Evolutionary conservation across 2,113 vertebrate species (phyloP).

Genomic region (Elachura formosa): DNA sequence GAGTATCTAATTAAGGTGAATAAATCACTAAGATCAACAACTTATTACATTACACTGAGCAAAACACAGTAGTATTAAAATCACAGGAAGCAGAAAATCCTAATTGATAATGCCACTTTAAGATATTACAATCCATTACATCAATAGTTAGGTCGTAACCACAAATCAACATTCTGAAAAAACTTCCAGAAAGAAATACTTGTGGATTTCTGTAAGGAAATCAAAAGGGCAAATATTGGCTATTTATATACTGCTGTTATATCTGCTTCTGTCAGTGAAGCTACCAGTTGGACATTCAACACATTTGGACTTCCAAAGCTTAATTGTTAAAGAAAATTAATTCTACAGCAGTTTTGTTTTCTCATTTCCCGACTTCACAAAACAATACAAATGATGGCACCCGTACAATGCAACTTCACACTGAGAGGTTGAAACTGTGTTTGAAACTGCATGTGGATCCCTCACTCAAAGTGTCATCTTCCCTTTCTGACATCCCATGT

Average conservation of each 20-base stretch:
- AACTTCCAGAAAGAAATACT: neutral
- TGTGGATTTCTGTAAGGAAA: neutral
- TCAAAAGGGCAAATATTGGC: neutral
- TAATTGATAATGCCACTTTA: neutral
- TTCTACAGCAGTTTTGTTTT: neutral
- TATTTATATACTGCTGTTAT: neutral
- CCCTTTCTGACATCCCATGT: neutral
- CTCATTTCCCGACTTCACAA: neutral
- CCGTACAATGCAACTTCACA: neutral
- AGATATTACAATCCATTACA: rapidly evolving
- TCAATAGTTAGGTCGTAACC: neutral
- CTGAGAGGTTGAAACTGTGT: neutral
- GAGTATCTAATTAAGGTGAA: conserved; percentile 76
- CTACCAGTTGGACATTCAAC: neutral
- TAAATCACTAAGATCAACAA: neutral
- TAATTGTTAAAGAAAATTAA: neutral
- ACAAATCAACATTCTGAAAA: neutral
- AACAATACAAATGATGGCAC: neutral
- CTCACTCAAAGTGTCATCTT: rapidly evolving
- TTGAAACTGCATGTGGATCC: neutral
- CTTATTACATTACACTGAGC: neutral
- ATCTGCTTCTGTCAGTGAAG: neutral
- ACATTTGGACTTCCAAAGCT: neutral
- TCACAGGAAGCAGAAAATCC: neutral
- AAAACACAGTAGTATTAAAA: neutral